Base-by-base conservation (phyloP, 2,113 vertebrate species). In the Dasyornis broadbenti region DNA sequence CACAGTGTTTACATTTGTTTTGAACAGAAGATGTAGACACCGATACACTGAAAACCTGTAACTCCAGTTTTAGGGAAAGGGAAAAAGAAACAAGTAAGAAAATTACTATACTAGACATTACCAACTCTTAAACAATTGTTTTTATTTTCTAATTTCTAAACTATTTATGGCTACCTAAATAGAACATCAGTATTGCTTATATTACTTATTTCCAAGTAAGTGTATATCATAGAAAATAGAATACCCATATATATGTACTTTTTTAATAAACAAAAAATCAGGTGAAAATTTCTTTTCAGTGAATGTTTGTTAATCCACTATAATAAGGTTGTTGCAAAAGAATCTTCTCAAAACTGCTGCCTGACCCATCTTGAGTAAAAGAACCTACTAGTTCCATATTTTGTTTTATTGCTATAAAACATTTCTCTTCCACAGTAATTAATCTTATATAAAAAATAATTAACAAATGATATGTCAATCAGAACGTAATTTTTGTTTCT, bases 111-210 rank as follows among this genome's bases (percentile, higher is more conserved):
- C 88, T 44, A 89, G 52, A 78, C 76, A 82, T 49, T 27, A 92
- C 26, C 56, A 78, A 75, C 35, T 93, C 39, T 44, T 84, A 65
- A 86, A 92, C 59, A 61, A n/a, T 30, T 76, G 9, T 28, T 88
- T 82, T 75, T 53, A 86, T 89, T 95, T 89, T 81, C 86, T 94
- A 95, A 92, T 76, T 95, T 64, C 95, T 89, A 95, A 94, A 65
- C 90, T 92, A 95, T 45, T 65, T 93, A 96, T 86, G 97, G 95
- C 94, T 97, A 97, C 92, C 87, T 97, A 97, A 92, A 95, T 91
- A 98, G 97, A 97, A 97, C 92, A 97, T 95, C 84, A 96, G 63
- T 98, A 98, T 97, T 98, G 97, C 93, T 97, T 97, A 92, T 93
- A 92, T 94, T 97, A 75, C 65, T 84, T 83, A 92, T 95, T 96